phyloP scores from a whole-genome alignment of 2,888 invertebrate genomes.

The Crioceris asparagi region DNA sequence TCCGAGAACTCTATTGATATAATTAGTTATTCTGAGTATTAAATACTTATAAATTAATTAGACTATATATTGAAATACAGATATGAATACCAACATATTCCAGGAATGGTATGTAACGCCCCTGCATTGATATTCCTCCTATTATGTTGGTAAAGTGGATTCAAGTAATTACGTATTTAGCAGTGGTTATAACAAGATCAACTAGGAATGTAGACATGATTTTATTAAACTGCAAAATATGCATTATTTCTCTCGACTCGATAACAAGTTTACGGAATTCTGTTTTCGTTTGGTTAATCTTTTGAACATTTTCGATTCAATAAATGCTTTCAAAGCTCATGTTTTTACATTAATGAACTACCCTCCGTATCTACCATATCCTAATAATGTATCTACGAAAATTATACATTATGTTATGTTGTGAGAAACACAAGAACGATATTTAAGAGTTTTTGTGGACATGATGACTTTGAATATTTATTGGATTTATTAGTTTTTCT shows the following conservation, averaged over 20 bases:
- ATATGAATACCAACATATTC: background rate
- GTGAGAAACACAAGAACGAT: too few species aligned
- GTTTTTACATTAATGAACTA: background rate
- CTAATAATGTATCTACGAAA: too few species aligned
- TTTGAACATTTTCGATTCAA: background rate
- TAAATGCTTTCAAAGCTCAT: background rate
- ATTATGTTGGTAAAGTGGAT: constrained; percentile 23
- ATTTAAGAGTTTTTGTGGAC: too few species aligned
- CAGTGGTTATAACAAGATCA: constrained; percentile 22
- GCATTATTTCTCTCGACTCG: constrained; percentile 25
- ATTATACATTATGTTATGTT: too few species aligned
- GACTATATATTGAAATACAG: too few species aligned
- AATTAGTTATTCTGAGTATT: too few species aligned
- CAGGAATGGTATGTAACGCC: too few species aligned
- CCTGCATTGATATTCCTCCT: constrained; percentile 14
- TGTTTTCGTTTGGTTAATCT: constrained; percentile 13
- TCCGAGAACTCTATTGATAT: too few species aligned
- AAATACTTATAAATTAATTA: too few species aligned
- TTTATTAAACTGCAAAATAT: constrained; percentile 28
- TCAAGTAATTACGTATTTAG: constrained; percentile 26
- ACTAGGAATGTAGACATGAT: constrained; percentile 25
- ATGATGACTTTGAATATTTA: too few species aligned
- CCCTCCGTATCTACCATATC: background rate
- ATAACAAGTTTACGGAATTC: constrained; percentile 26
- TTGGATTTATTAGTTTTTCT: too few species aligned